Evolutionary conservation across 2,113 vertebrate species (phyloP).

Genomic region (Nibea albiflora): DNA sequence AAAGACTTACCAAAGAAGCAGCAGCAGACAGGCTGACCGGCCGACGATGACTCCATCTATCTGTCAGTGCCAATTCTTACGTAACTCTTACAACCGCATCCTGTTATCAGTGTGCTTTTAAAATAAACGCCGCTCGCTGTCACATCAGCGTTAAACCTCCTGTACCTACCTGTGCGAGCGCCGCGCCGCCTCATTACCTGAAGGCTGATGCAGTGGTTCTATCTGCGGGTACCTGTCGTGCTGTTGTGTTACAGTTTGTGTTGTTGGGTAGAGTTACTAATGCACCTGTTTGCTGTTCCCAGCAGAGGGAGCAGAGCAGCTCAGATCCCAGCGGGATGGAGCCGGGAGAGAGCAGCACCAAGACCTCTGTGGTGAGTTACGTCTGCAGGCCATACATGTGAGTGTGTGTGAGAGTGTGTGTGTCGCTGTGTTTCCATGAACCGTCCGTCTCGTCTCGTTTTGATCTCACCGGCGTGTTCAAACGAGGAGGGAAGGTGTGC

Average conservation of each 20-base stretch:
- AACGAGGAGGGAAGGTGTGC: no score
- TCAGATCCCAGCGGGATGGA: slow-evolving; percentile 78
- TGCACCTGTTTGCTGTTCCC: slow-evolving; percentile 46
- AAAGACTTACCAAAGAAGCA: slow-evolving; percentile 48
- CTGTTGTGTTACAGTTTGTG: not conserved
- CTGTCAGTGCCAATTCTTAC: slow-evolving; percentile 21
- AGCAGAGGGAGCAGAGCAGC: slow-evolving; percentile 80
- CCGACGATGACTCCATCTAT: slow-evolving; percentile 15
- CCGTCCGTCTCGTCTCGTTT: not conserved
- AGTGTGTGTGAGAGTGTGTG: not conserved
- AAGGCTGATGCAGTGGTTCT: not conserved
- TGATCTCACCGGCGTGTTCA: no score
- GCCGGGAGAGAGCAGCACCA: slow-evolving; percentile 63
- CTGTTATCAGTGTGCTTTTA: not conserved
- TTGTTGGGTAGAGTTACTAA: slow-evolving; percentile 5
- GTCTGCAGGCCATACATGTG: not conserved
- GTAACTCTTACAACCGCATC: slow-evolving; percentile 24
- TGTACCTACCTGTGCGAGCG: not conserved
- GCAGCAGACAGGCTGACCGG: slow-evolving; percentile 39
- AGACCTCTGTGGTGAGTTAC: slow-evolving; percentile 79
- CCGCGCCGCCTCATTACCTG: not conserved
- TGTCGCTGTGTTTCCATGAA: not conserved
- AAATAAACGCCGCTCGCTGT: not conserved
- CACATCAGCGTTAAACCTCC: not conserved
- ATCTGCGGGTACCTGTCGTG: not conserved